Evolutionary conservation across 2,113 vertebrate genomes (phyloP).

Genomic region (Ovibos moschatus): DNA sequence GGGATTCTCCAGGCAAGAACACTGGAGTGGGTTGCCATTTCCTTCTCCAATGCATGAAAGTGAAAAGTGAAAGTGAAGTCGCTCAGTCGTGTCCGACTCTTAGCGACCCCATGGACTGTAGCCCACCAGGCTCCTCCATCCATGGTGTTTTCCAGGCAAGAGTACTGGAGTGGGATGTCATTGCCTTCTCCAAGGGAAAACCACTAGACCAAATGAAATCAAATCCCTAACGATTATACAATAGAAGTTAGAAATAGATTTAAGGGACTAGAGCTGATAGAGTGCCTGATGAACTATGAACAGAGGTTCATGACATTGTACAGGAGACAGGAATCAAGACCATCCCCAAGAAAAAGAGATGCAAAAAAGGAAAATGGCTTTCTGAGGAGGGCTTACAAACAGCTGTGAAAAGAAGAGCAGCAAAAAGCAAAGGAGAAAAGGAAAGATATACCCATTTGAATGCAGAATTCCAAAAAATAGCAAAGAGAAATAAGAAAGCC

Average conservation of each 20-base stretch:
- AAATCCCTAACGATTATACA: background rate
- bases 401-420: background rate
- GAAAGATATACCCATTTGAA: background rate
- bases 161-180: too few species aligned
- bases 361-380: background rate
- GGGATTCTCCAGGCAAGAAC: too few species aligned
- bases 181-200: background rate
- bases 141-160: too few species aligned
- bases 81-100: too few species aligned
- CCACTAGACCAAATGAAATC: background rate
- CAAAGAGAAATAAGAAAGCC: background rate
- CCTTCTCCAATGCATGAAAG: too few species aligned
- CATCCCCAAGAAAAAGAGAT: background rate
- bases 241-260: background rate
- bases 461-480: background rate
- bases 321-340: background rate
- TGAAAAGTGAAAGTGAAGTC: too few species aligned
- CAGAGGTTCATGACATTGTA: background rate
- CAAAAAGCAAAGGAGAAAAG: background rate
- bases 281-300: background rate
- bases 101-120: too few species aligned
- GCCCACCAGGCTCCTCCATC: too few species aligned
- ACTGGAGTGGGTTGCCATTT: too few species aligned
- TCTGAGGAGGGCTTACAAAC: background rate
- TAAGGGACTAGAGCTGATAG: background rate